A percentile compares a stretch with the other conserved stretches of the same genome.
Conservation (phyloP, 2,113 vertebrate species). For the Galeopterus variegatus region DNA sequence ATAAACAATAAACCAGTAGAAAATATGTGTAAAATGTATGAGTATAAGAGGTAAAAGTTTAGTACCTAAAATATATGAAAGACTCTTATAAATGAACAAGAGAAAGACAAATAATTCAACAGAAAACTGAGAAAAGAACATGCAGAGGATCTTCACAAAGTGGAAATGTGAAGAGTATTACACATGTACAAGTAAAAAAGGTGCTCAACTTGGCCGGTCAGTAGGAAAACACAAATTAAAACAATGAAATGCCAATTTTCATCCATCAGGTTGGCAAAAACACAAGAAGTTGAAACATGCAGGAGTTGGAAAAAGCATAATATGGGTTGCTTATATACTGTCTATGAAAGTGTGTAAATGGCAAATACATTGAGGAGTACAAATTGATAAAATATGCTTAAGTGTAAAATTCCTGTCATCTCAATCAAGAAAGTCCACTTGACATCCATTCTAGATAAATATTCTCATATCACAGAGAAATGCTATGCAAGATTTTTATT, state of each 20-base stretch:
- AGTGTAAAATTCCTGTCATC: not conserved
- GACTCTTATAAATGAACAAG: not conserved
- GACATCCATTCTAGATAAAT: not conserved
- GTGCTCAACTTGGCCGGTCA: not conserved
- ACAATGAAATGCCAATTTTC: not conserved
- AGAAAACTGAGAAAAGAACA: not conserved
- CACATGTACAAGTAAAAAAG: not conserved
- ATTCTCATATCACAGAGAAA: not conserved
- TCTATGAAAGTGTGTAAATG: not conserved
- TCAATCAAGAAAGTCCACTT: not conserved
- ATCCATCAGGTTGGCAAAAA: not conserved
- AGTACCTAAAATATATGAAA: not conserved
- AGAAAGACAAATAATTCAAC: not conserved
- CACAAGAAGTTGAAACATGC: not conserved
- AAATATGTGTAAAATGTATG: not conserved
- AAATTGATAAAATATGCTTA: not conserved
- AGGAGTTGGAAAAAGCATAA: not conserved
- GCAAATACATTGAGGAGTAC: not conserved
- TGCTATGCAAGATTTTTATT: not conserved
- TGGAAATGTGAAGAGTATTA: not conserved
- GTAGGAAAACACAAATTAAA: constrained; percentile 1
- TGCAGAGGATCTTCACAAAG: not conserved
- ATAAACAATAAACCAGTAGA: not conserved
- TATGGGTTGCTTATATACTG: not conserved
- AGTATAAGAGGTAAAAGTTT: not conserved